These are phyloP conservation scores for Cygnus buccinator DNA, from an alignment of 2,113 vertebrate species.

Conservation along the genomic window DNA sequence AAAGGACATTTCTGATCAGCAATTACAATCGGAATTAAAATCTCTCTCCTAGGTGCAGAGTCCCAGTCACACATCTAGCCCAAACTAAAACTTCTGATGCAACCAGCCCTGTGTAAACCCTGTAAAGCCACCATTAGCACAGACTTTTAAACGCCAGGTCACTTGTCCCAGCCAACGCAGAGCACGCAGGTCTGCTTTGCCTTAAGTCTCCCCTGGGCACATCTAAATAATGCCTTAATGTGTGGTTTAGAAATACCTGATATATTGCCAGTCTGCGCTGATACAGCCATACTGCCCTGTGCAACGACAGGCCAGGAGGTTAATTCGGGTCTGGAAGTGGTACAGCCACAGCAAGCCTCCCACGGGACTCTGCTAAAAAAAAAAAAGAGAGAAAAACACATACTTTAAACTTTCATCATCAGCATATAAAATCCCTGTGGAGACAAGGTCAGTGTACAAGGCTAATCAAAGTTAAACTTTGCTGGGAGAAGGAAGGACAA, in stretches of 20 bases:
- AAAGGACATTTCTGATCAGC: background rate
- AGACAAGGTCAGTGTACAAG: background rate
- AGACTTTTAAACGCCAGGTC: background rate
- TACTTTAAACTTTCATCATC: background rate
- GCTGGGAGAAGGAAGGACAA: background rate
- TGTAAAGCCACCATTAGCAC: background rate
- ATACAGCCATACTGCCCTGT: background rate
- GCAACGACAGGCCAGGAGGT: background rate
- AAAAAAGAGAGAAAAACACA: background rate
- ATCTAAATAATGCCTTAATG: background rate
- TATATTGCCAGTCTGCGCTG: background rate
- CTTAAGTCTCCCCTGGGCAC: background rate
- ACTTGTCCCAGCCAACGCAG: background rate
- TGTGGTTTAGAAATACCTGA: background rate
- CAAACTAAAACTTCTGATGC: background rate
- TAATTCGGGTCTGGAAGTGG: background rate
- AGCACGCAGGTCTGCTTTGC: background rate
- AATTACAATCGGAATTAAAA: background rate
- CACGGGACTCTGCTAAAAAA: background rate
- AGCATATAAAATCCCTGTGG: background rate
- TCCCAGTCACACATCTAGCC: background rate
- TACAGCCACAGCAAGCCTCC: background rate
- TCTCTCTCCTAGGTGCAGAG: background rate
- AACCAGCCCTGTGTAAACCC: background rate
- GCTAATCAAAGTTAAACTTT: background rate